Conservation (phyloP, 2,113 vertebrate species). For the Podilymbus podiceps region DNA sequence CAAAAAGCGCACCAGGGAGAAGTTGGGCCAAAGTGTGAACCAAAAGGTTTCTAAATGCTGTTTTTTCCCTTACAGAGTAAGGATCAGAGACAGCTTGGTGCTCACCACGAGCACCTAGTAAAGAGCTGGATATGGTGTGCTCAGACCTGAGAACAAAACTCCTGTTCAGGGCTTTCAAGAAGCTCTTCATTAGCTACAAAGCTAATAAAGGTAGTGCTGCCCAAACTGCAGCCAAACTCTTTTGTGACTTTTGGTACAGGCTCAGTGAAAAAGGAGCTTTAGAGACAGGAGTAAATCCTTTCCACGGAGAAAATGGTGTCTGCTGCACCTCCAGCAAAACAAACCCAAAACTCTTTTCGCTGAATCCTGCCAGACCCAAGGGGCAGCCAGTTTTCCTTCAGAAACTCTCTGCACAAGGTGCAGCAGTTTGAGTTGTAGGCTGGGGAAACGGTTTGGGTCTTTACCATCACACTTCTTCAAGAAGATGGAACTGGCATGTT, state of each 20-base stretch:
- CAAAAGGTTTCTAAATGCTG: neutral
- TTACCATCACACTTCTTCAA: neutral
- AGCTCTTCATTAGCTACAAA: neutral
- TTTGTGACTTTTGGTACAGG: neutral
- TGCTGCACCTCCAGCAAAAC: neutral
- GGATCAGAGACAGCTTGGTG: neutral
- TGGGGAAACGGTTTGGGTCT: neutral
- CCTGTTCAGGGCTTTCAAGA: neutral
- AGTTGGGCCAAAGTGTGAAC: neutral
- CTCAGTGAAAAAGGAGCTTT: neutral
- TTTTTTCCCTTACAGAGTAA: neutral
- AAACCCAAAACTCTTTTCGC: accelerated
- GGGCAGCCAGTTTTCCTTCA: neutral
- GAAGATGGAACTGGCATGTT: neutral
- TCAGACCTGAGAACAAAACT: neutral
- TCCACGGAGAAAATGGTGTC: neutral
- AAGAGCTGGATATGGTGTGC: neutral
- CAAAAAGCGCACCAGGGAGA: neutral
- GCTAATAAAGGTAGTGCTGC: neutral
- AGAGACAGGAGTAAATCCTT: neutral
- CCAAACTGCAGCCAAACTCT: neutral
- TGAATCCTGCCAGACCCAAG: neutral
- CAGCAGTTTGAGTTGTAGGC: neutral
- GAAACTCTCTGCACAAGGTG: neutral
- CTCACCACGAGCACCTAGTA: neutral